A percentile compares a stretch with the other conserved stretches of the same genome.
These are phyloP conservation scores for Neogale vison DNA, from an alignment of 2,113 vertebrate species.

Conservation along the genomic window DNA sequence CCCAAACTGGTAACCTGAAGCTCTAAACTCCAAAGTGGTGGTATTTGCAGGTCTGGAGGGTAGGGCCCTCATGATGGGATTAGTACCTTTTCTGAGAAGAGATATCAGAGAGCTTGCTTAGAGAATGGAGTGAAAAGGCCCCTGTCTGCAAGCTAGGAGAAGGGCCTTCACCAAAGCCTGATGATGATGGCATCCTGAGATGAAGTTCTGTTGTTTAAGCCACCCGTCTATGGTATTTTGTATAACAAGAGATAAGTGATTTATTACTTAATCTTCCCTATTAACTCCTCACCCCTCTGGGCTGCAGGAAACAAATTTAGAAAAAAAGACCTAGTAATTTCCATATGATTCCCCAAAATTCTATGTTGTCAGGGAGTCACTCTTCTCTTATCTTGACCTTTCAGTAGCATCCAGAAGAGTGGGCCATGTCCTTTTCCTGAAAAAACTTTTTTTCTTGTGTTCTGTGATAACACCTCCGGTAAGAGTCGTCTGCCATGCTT, in stretches of 20 bases:
- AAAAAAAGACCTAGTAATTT: neutral
- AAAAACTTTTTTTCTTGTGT: neutral
- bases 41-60: neutral
- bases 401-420: neutral
- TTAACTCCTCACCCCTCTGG: neutral
- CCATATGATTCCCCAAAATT: neutral
- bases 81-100: neutral
- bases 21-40: neutral
- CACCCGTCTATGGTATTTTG: neutral
- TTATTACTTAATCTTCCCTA: neutral
- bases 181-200: neutral
- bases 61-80: neutral
- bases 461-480: fast-evolving
- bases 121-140: too few species aligned
- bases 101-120: neutral
- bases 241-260: neutral
- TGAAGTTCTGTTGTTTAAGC: neutral
- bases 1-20: neutral
- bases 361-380: neutral
- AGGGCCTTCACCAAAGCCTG: neutral
- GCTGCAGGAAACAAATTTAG: neutral
- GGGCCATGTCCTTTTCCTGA: neutral
- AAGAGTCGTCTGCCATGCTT: neutral
- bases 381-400: neutral
- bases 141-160: neutral